phyloP scores from a whole-genome alignment of 2,888 invertebrate genomes.

The Prosopocoilus inquinatus region DNA sequence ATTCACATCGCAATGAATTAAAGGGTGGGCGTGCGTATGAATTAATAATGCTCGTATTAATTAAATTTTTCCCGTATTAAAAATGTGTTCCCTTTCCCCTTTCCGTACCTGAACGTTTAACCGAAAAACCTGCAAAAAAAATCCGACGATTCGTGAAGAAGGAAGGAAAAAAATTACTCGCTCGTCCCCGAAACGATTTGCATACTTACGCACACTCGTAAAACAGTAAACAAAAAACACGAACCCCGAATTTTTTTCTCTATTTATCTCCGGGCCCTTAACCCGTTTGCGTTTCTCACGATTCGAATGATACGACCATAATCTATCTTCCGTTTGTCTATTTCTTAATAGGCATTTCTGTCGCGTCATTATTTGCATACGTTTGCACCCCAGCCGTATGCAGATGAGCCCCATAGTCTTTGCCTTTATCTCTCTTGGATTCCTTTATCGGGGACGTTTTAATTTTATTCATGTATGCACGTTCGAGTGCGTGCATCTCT shows the following conservation, averaged over 20 bases:
- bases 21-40: too few species aligned
- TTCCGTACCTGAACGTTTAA: too few species aligned
- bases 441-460: slow-evolving; percentile 24
- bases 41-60: too few species aligned
- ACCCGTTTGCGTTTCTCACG: slow-evolving; percentile 29
- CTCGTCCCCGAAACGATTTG: neutral
- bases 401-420: slow-evolving; percentile 31
- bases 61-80: too few species aligned
- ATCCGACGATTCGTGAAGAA: too few species aligned
- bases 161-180: neutral
- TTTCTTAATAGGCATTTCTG: slow-evolving; percentile 33
- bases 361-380: slow-evolving; percentile 34
- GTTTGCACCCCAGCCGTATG: slow-evolving; percentile 22
- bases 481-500: slow-evolving; percentile 1
- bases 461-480: slow-evolving; percentile 33
- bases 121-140: too few species aligned
- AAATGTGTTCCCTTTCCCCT: too few species aligned
- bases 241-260: slow-evolving; percentile 22
- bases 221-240: slow-evolving; percentile 6
- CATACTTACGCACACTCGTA: neutral
- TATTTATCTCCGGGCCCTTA: neutral
- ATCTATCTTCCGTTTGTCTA: slow-evolving; percentile 36
- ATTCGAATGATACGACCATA: slow-evolving; percentile 19
- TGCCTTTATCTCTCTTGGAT: slow-evolving; percentile 29
- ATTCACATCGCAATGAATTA: too few species aligned